phyloP scores from a whole-genome alignment of 2,797 vertebrate genomes.

The Poecilia wingei region DNA sequence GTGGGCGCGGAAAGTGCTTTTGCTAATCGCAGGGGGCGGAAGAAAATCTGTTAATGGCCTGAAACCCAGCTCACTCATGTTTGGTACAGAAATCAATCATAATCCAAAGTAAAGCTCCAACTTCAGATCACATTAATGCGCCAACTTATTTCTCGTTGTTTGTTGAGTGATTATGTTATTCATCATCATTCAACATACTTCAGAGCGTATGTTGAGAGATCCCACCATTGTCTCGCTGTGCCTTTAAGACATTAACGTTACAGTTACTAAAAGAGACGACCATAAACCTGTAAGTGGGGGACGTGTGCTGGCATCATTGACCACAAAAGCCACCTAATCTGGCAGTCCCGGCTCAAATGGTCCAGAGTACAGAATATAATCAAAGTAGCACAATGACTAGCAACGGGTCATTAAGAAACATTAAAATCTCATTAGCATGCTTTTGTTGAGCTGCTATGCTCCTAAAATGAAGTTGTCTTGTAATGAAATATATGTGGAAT shows the following conservation, averaged over 20 bases:
- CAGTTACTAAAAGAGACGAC: slow-evolving; percentile 23
- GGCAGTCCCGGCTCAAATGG: slow-evolving; percentile 51
- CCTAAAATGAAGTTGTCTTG: slow-evolving; percentile 44
- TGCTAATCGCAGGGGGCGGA: slow-evolving; percentile 42
- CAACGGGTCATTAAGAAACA: slow-evolving; percentile 65
- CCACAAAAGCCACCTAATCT: slow-evolving; percentile 41
- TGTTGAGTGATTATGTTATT: slow-evolving; percentile 33
- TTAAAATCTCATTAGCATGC: slow-evolving; percentile 71
- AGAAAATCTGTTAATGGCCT: slow-evolving; percentile 46
- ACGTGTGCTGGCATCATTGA: slow-evolving; percentile 45
- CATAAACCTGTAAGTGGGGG: slow-evolving; percentile 24
- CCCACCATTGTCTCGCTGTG: slow-evolving; percentile 18
- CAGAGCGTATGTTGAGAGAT: slow-evolving; percentile 28
- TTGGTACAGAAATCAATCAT: slow-evolving; percentile 61
- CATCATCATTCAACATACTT: slow-evolving; percentile 26
- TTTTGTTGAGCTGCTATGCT: slow-evolving; percentile 57
- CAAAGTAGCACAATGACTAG: slow-evolving; percentile 38
- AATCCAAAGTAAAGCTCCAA: slow-evolving; percentile 48
- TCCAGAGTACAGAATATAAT: slow-evolving; percentile 50
- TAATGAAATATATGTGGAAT: slow-evolving; percentile 47
- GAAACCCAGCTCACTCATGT: slow-evolving; percentile 43
- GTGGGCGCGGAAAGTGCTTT: slow-evolving; percentile 55
- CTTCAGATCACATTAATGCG: slow-evolving; percentile 40
- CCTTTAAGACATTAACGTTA: slow-evolving; percentile 27
- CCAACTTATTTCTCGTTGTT: slow-evolving; percentile 54